Evolutionary conservation across 2,797 vertebrate species (phyloP), one percentile per base, ranked within the genome.

Genomic region (Ctenopoma kingsleyae): DNA sequence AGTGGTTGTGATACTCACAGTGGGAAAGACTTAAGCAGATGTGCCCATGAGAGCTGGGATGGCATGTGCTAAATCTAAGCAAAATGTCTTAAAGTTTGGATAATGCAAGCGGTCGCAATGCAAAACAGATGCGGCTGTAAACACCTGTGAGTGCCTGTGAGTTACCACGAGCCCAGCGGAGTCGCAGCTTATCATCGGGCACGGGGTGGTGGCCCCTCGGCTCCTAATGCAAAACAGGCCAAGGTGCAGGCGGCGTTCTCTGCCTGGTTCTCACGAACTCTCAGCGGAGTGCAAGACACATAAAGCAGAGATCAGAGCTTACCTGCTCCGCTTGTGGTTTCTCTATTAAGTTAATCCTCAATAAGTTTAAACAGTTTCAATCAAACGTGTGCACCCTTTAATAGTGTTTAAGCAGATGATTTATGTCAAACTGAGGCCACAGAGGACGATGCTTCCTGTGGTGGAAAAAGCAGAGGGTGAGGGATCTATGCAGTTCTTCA

Each of bases 71-170:
- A 69, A 84, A 84, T 84, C 84, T 25, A 67, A 65, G 70, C 23
- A 51, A 35, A 78, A 69, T 47, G 74, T 81, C 80, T 47, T 4
- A 27, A 72, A 83, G 87, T 72, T 78, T 71, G 71, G 85, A 84
- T 89, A 73, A 48, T 68, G 61, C 70, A 35, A 57, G 81, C 61
- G 65, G 57, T 23, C 30, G 36, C 85, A 80, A 94, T 81, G 74
- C 83, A 83, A 90, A 94, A 88, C 94, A 93, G 90, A 94, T 92
- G 93, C 81, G 43, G 87, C 83, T 85, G 86, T 92, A 93, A 95
- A 95, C 94, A 94, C 94, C 94, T 94, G 94, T 46, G 88, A 88
- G 88, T 82, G 75, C 78, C 23, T 32, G 30, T 32, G 83, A 79
- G 81, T 91, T 89, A 82, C 85, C 62, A 61, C 62, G 27, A 77